Base-by-base conservation (phyloP, 2,113 vertebrate species). In the Megaceryle torquata region DNA sequence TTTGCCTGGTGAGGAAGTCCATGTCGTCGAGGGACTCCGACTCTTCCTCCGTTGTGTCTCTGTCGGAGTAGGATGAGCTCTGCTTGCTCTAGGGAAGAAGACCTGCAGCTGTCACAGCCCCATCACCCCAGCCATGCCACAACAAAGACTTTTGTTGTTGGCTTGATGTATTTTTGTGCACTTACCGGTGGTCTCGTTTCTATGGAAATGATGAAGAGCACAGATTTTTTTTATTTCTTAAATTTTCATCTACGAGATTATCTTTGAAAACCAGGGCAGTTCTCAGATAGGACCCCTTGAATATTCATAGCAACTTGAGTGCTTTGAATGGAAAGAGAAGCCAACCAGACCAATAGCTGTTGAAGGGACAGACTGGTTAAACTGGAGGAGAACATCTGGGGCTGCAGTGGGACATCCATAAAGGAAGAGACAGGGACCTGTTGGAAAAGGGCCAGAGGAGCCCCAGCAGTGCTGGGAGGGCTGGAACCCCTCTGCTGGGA, bases 31-130 rank as follows among this genome's bases (percentile, higher is more conserved):
- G 98, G 86, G 99, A 99, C 97, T 99, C 99, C 0, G 99, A 99
- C 95, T 99, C 99, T 8, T 99, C 99, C 96, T 99, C 99, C 1
- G 99, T 99, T 24, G 99, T 99, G 98, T 99, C 99, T 97, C 99
- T 98, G 97, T 99, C 99, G 0, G 99, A 99, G 97, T 99, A 99
- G 94, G 99, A 99, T 1, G 99, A 99, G 86, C 99, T 99, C 98
- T 99, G 99, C 97, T 99, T 99, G 98, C 99, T 99, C 99, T 99
- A 95, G 72, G 79, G 88, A 83, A 78, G 89, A 26, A 81, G 56
- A 94, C 7, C 89, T 5, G 37, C n/a, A 50, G 43, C 26, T 4
- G 4, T 89, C 75, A 68, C 44, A 29, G 25, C 28, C 46, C 39
- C 2, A 0, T 22, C 2, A 1, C 57, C 64, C 59, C 75, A 65